These are phyloP conservation scores for Isaurus tuberculatus DNA, from an alignment of 92 coral and sea anemone species.

Conservation along the genomic window DNA sequence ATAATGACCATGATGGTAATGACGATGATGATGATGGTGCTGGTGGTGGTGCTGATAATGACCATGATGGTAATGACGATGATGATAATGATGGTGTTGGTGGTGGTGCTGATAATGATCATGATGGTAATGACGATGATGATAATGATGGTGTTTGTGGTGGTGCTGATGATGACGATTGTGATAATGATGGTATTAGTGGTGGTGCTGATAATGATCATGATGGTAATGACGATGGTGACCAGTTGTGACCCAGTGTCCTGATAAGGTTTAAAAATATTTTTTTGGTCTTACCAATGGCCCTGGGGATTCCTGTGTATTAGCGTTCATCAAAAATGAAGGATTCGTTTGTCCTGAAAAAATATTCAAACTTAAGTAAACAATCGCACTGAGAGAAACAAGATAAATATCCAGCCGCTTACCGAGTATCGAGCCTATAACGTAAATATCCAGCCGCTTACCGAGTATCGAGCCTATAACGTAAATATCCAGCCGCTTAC, in stretches of 20 bases:
- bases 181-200: no score
- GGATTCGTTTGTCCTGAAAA: slow-evolving; percentile 58
- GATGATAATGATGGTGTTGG: no score
- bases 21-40: no score
- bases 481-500: background rate
- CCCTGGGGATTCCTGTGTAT: slow-evolving; percentile 69
- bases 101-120: no score
- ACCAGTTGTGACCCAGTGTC: background rate
- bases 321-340: slow-evolving; percentile 63
- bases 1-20: no score
- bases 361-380: background rate
- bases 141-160: no score
- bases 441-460: background rate
- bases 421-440: background rate
- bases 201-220: no score
- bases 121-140: no score
- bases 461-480: background rate
- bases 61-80: no score
- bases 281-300: slow-evolving; percentile 64
- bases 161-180: no score
- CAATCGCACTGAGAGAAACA: background rate
- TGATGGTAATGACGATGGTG: background rate
- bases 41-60: no score
- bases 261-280: background rate
- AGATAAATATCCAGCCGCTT: background rate